A percentile compares a stretch with the other conserved stretches of the same genome.
phyloP scores from a whole-genome alignment of 2,888 invertebrate species.

The Herminia tarsipennalis region DNA sequence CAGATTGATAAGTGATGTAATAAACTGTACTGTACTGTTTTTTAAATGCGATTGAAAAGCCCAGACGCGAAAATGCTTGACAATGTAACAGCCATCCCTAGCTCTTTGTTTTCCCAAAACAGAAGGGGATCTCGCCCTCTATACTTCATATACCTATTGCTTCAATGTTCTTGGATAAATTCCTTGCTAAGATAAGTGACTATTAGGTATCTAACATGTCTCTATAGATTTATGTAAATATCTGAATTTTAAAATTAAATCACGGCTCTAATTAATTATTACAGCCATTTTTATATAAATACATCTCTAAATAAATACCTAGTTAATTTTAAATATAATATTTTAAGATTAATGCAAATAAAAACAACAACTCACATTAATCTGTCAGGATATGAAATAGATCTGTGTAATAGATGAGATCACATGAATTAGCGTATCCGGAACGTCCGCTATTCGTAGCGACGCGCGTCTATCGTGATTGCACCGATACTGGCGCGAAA shows the following conservation, averaged over 20 bases:
- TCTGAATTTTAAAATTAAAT: no score
- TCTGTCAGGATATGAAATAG: conserved; percentile 53
- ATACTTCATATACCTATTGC: not conserved
- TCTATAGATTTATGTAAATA: no score
- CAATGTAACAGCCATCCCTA: conserved; percentile 16
- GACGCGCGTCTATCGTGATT: conserved; percentile 60
- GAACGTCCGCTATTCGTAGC: conserved; percentile 42
- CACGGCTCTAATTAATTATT: no score
- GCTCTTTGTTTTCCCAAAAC: conserved; percentile 36
- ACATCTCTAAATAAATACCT: no score
- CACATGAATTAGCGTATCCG: conserved; percentile 56
- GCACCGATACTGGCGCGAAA: conserved; percentile 64
- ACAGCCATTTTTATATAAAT: no score
- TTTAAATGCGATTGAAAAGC: no score
- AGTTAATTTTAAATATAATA: no score
- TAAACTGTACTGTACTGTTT: no score
- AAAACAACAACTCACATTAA: conserved; percentile 60
- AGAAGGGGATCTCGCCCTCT: conserved; percentile 11
- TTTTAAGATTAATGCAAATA: conserved; percentile 34
- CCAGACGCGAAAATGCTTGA: not conserved
- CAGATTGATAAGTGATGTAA: not conserved
- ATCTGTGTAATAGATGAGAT: conserved; percentile 64
- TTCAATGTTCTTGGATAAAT: conserved; percentile 1
- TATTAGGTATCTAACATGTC: no score
- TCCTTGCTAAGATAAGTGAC: no score